A percentile compares a stretch with the other conserved stretches of the same genome.
phyloP scores from a whole-genome alignment of 2,113 vertebrate species.

The Microtus pennsylvanicus region DNA sequence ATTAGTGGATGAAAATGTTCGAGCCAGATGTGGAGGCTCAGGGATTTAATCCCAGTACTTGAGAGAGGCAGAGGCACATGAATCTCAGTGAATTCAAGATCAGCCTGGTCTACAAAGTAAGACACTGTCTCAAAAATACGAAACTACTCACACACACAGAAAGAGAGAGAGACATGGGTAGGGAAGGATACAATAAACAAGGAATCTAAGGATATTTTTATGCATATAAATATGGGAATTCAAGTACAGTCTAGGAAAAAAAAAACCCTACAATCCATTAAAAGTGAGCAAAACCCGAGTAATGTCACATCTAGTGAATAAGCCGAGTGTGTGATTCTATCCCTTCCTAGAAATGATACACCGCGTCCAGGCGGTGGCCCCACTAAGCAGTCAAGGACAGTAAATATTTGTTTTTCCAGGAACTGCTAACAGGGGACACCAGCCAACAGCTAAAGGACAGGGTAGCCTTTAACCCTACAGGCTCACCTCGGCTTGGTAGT shows the following conservation, averaged over 20 bases:
- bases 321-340: neutral
- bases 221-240: neutral
- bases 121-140: neutral
- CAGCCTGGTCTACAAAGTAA: neutral
- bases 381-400: slow-evolving; percentile 20
- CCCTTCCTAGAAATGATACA: neutral
- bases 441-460: neutral
- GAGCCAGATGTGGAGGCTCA: neutral
- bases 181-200: neutral
- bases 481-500: neutral
- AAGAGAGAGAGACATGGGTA: neutral
- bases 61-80: neutral
- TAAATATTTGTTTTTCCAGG: slow-evolving; percentile 51
- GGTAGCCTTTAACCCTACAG: slow-evolving; percentile 16
- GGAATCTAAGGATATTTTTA: neutral
- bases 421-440: neutral
- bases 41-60: neutral
- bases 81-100: neutral
- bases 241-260: neutral
- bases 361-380: neutral
- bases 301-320: neutral
- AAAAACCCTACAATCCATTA: neutral
- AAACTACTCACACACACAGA: neutral
- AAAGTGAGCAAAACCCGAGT: neutral
- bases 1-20: neutral